phyloP scores from a whole-genome alignment of 2,113 vertebrate genomes.

The Phoenicopterus ruber region DNA sequence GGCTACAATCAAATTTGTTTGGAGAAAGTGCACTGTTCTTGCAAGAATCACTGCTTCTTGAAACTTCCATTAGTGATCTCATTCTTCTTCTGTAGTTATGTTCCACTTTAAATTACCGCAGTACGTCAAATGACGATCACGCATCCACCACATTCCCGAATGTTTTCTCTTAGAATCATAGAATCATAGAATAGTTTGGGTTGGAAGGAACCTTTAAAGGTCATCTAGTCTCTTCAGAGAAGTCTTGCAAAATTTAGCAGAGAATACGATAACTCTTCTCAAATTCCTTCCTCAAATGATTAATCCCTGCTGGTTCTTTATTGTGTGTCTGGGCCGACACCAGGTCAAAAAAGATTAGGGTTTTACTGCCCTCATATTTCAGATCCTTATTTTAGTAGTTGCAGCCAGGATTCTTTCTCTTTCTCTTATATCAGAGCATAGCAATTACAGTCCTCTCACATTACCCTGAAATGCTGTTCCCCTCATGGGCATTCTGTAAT shows the following conservation, averaged over 20 bases:
- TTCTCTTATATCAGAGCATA: background rate
- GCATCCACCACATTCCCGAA: background rate
- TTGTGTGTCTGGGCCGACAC: background rate
- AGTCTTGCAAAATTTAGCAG: constrained; percentile 9
- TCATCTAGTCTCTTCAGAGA: background rate
- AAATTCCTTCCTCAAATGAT: background rate
- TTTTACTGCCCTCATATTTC: constrained; percentile 40
- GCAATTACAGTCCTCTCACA: constrained; percentile 9
- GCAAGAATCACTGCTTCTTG: background rate
- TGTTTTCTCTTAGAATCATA: background rate
- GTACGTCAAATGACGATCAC: background rate
- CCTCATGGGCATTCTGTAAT: constrained; percentile 2
- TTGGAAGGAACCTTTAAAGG: no score
- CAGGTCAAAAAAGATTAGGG: constrained; percentile 15
- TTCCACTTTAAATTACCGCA: background rate
- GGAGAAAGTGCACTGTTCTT: background rate
- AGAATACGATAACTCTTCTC: background rate
- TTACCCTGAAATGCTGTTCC: background rate
- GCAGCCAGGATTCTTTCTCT: constrained; percentile 5
- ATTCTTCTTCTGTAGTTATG: background rate
- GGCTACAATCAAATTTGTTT: background rate
- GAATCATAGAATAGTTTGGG: no score
- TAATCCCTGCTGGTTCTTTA: constrained; percentile 11
- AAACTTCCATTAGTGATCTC: background rate
- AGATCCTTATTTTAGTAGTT: constrained; percentile 14